Conservation (phyloP, 2,797 vertebrate species). For the Rhabdomys pumilio region DNA sequence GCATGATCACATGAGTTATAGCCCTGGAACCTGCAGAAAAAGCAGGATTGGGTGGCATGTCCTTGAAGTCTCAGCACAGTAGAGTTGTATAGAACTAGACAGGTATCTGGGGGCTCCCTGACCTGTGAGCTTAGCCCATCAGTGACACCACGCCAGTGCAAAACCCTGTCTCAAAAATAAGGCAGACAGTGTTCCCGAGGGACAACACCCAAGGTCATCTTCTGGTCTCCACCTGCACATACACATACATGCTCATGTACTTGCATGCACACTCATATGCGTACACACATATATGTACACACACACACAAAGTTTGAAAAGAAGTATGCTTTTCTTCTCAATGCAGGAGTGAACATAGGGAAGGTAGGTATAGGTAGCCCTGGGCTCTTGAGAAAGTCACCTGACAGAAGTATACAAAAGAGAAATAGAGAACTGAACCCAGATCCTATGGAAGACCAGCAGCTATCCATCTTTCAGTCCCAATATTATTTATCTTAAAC, state of each 20-base stretch:
- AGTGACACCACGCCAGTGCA: not conserved
- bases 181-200: not conserved
- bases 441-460: not conserved
- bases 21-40: not conserved
- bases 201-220: not conserved
- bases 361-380: fast-evolving
- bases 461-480: not conserved
- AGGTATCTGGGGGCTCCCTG: not conserved
- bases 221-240: not conserved
- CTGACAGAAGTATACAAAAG: not conserved
- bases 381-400: not conserved
- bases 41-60: fast-evolving
- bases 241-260: not conserved
- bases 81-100: not conserved
- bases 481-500: not conserved
- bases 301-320: not conserved
- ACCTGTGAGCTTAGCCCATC: not conserved
- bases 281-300: not conserved
- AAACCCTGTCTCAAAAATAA: not conserved
- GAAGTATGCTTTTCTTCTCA: not conserved
- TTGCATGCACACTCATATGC: not conserved
- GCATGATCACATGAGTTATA: not conserved
- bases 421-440: not conserved
- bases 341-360: not conserved
- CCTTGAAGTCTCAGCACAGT: not conserved